phyloP scores from a whole-genome alignment of 2,797 vertebrate genomes.

The Bradypodion ventrale region DNA sequence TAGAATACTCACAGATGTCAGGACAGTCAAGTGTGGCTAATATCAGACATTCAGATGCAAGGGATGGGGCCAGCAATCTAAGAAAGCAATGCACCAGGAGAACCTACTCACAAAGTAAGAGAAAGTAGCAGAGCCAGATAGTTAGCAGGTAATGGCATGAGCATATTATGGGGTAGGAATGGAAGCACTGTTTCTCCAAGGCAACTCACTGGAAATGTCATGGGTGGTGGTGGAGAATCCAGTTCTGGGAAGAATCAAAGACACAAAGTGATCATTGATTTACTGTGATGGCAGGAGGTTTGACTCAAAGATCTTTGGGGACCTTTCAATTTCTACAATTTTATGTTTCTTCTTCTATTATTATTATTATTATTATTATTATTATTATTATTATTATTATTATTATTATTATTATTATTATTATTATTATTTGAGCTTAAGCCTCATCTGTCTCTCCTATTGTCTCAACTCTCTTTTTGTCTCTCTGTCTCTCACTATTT shows the following conservation, averaged over 20 bases:
- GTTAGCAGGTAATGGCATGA: too few species aligned
- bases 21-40: not conserved
- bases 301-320: too few species aligned
- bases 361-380: too few species aligned
- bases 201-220: not conserved
- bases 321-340: too few species aligned
- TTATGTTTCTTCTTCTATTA: too few species aligned
- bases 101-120: accelerated
- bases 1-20: slow-evolving; percentile 1
- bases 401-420: too few species aligned
- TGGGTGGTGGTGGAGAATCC: not conserved
- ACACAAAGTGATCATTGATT: not conserved
- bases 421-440: too few species aligned
- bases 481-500: not conserved
- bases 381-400: too few species aligned
- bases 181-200: not conserved
- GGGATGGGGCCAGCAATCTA: not conserved
- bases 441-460: too few species aligned
- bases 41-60: not conserved
- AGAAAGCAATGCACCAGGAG: not conserved
- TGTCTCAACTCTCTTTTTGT: not conserved
- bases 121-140: not conserved
- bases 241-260: not conserved
- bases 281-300: not conserved
- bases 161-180: not conserved